Conservation (phyloP, 2,797 vertebrate species). For the Uromys caudimaculatus region DNA sequence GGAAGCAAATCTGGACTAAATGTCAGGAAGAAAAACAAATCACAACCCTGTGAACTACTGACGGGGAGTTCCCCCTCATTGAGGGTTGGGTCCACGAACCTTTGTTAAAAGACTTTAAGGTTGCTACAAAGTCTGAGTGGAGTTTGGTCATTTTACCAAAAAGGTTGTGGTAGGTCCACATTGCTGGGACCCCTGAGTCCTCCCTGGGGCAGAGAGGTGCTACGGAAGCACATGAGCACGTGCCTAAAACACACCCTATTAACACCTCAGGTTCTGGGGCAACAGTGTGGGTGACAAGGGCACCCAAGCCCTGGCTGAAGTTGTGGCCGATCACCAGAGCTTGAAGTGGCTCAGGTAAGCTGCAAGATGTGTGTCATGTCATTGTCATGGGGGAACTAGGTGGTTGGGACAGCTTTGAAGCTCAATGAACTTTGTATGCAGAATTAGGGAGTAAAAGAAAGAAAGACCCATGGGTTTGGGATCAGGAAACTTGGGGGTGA, state of each 20-base stretch:
- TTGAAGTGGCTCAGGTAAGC: conserved; percentile 92
- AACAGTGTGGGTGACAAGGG: conserved; percentile 91
- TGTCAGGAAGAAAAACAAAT: neutral
- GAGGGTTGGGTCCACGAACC: neutral
- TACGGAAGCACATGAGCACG: rapidly evolving
- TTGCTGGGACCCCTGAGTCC: neutral
- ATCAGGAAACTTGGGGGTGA: neutral
- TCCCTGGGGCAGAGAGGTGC: neutral
- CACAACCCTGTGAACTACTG: neutral
- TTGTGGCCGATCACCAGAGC: conserved; percentile 86
- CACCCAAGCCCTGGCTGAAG: conserved; percentile 89
- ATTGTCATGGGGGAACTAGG: neutral
- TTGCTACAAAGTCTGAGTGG: neutral
- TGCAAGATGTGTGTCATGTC: neutral
- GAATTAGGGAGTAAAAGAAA: neutral
- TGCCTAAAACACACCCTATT: neutral
- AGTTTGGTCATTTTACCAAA: neutral
- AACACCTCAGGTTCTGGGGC: conserved; percentile 91
- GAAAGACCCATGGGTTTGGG: neutral
- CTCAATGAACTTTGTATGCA: neutral
- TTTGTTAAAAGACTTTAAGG: neutral
- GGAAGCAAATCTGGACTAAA: neutral
- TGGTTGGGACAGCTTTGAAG: neutral
- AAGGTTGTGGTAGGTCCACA: neutral
- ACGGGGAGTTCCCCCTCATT: neutral